Evolutionary conservation across 2,888 invertebrate species (phyloP).

Genomic region (Drosophila setosimentum): DNA sequence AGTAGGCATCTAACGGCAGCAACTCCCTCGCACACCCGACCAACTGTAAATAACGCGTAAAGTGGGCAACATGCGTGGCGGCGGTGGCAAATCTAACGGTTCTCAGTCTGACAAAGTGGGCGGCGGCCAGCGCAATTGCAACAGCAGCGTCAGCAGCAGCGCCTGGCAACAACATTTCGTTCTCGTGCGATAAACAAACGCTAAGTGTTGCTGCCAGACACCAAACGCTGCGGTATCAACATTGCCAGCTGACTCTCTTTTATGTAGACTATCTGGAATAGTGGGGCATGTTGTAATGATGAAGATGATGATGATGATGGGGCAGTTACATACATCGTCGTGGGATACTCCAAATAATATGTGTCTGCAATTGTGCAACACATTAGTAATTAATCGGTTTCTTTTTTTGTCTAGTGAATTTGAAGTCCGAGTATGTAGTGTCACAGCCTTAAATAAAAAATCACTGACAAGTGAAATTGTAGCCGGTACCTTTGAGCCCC

Average conservation of each 20-base stretch:
- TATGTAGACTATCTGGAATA: slow-evolving; percentile 47
- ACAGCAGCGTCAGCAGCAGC: slow-evolving; percentile 62
- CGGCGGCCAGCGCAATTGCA: slow-evolving; percentile 52
- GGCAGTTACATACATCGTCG: slow-evolving; percentile 20
- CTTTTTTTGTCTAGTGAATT: slow-evolving; percentile 10
- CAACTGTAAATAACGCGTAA: slow-evolving; percentile 80
- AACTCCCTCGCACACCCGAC: slow-evolving; percentile 67
- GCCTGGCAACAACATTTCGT: slow-evolving; percentile 79
- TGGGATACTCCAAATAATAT: slow-evolving; percentile 42
- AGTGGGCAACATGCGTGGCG: slow-evolving; percentile 80
- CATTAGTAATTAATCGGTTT: slow-evolving; percentile 49
- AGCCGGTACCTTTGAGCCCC: slow-evolving; percentile 69
- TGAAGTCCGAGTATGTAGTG: slow-evolving; percentile 6
- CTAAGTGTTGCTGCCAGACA: slow-evolving; percentile 79
- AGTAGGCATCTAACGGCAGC: slow-evolving; percentile 74
- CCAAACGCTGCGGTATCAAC: slow-evolving; percentile 62
- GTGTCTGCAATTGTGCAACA: slow-evolving; percentile 24
- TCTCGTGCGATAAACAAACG: slow-evolving; percentile 80
- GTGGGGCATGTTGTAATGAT: slow-evolving; percentile 46
- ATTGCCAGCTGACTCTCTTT: slow-evolving; percentile 66
- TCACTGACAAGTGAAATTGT: slow-evolving; percentile 70
- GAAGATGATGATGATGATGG: slow-evolving; percentile 43
- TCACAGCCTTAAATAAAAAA: slow-evolving; percentile 8
- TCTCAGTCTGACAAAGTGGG: slow-evolving; percentile 65
- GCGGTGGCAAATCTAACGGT: slow-evolving; percentile 76